phyloP scores from a whole-genome alignment of 2,113 vertebrate genomes.

The Rissa tridactyla region DNA sequence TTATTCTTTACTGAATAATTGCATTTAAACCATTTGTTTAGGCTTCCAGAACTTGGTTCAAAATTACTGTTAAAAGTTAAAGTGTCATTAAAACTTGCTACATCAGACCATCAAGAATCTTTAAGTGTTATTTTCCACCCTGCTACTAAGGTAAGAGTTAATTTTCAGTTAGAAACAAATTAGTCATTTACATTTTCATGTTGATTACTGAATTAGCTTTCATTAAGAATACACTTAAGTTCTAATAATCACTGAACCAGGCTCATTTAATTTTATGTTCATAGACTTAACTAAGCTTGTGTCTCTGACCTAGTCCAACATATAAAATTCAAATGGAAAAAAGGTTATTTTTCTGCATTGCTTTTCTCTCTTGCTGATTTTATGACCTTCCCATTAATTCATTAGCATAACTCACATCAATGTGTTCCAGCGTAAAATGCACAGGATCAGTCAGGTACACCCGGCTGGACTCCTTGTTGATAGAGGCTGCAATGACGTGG shows the following conservation, averaged over 20 bases:
- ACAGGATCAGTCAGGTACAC: slow-evolving; percentile 97
- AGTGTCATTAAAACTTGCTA: slow-evolving; percentile 21
- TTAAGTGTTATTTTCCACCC: slow-evolving; percentile 68
- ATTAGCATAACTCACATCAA: slow-evolving; percentile 87
- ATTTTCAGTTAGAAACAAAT: slow-evolving; percentile 92
- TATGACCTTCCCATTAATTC: slow-evolving; percentile 71
- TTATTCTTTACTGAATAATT: background rate
- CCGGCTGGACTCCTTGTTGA: slow-evolving; percentile 98
- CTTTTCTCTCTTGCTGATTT: slow-evolving; percentile 72
- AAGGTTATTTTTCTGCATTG: slow-evolving; percentile 35
- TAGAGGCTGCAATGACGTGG: slow-evolving; percentile 94
- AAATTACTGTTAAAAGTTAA: background rate
- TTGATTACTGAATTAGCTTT: slow-evolving; percentile 98
- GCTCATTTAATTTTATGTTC: slow-evolving; percentile 97
- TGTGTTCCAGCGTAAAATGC: slow-evolving; percentile 95
- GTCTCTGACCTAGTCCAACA: slow-evolving; percentile 83
- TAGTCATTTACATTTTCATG: slow-evolving; percentile 96
- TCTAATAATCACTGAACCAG: slow-evolving; percentile 88
- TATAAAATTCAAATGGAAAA: slow-evolving; percentile 87
- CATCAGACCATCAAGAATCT: slow-evolving; percentile 6
- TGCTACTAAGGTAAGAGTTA: slow-evolving; percentile 91
- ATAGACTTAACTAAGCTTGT: slow-evolving; percentile 90
- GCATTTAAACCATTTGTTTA: background rate
- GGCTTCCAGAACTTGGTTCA: background rate
- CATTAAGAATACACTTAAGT: slow-evolving; percentile 98